Evolutionary conservation across 2,113 vertebrate species (phyloP).

Genomic region (Phasianus colchicus): DNA sequence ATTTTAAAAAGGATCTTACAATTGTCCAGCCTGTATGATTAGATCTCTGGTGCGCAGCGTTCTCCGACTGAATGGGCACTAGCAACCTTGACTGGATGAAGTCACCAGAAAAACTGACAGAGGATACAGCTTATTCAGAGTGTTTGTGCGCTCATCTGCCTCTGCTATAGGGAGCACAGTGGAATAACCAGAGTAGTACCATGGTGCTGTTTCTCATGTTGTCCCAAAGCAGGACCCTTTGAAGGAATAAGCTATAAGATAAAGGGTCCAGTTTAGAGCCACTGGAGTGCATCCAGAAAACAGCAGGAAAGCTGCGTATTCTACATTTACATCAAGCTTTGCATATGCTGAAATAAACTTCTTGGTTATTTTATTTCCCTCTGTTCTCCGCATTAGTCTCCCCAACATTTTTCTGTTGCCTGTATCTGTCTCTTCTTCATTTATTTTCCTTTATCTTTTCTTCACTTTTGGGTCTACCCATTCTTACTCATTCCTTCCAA

Average conservation of each 20-base stretch:
- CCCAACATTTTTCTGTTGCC: background rate
- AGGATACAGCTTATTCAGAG: background rate
- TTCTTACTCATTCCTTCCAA: background rate
- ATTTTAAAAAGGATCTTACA: background rate
- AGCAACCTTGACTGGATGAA: background rate
- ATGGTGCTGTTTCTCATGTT: background rate
- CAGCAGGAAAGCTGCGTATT: background rate
- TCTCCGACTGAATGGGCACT: background rate
- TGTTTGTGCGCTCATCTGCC: background rate
- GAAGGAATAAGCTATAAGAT: background rate
- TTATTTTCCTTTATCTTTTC: background rate
- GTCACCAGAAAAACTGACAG: background rate
- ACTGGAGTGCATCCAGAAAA: background rate
- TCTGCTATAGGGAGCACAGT: background rate
- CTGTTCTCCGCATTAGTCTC: background rate
- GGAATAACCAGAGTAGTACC: background rate
- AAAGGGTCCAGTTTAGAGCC: background rate
- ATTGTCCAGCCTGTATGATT: background rate
- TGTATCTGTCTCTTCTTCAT: background rate
- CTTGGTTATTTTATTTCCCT: rapidly evolving
- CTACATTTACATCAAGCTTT: background rate
- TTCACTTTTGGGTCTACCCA: background rate
- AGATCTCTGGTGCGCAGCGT: background rate
- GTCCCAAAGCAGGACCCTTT: background rate
- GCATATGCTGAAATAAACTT: background rate